Evolutionary conservation across 2,888 invertebrate genomes (phyloP), one percentile per base, ranked within the genome.

Genomic region (Lomographa bimaculata): DNA sequence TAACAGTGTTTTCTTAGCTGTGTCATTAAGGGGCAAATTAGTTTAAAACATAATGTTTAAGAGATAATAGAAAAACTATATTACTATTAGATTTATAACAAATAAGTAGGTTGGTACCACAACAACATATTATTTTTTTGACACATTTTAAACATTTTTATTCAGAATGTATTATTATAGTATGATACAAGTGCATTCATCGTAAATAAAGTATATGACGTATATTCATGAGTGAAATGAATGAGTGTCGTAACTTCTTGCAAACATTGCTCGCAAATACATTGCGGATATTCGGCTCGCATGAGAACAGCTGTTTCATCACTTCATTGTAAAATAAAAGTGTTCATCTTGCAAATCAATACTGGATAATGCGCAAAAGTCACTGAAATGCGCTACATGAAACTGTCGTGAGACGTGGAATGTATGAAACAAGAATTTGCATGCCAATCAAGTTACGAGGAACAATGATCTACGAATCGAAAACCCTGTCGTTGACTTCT

Each of bases 301-400:
- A 18, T 26, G 32, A 62, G 73, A 87, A 87, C 87, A 87, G 89
- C 85, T 87, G 85, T 87, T 86, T 85, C 82, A 68, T 75, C 79
- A 78, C 71, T 71, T 66, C 58, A 57, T 70, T 24, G 67, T 69
- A 77, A 78, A 83, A 78, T 76, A 82, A 71, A n/a, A 14, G 68
- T 82, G 77, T 78, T 72, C 72, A 72, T 73, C 73, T 71, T 68
- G 64, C 71, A 80, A 85, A 89, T 89, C 87, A 83, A 87, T 87
- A 87, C 79, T 68, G 45, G 72, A 74, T 75, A 84, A 74, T 89
- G 87, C 87, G 87, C 86, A 87, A 86, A 87, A 83, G 81, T 78
- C 78, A 79, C 71, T 64, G 71, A 83, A 83, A 78, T 83, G 84
- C 77, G 82, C 77, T 80, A 75, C 60, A 57, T 60, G 54, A 68